These are phyloP conservation scores for Ericerus pela DNA, from an alignment of 1,140 invertebrate genomes.

Conservation along the genomic window DNA sequence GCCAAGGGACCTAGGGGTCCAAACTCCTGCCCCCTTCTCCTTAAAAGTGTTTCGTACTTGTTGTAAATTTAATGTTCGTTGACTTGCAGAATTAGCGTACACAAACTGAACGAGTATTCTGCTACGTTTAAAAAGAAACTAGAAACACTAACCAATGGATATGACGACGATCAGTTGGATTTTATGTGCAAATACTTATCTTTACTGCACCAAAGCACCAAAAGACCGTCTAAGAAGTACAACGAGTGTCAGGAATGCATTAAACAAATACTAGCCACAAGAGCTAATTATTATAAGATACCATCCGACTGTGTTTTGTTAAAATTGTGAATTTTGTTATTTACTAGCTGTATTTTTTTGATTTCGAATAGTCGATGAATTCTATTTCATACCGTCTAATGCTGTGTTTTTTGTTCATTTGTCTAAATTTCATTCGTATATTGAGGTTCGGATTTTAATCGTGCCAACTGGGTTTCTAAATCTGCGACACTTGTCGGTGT, in stretches of 20 bases:
- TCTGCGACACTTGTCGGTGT: no score
- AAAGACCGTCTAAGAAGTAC: slow-evolving; percentile 22
- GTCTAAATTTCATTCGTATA: no score
- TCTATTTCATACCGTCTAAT: no score
- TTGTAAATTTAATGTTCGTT: neutral
- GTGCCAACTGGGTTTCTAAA: no score
- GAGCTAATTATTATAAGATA: slow-evolving; percentile 23
- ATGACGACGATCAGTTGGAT: slow-evolving; percentile 15
- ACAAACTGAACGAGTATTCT: slow-evolving; percentile 18
- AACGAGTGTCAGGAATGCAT: slow-evolving; percentile 24
- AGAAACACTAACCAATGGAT: slow-evolving; percentile 14
- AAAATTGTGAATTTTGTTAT: no score
- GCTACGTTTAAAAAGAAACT: slow-evolving; percentile 16
- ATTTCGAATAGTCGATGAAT: no score
- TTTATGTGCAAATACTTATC: slow-evolving; percentile 19
- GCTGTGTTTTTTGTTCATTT: no score
- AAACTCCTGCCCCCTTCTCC: no score
- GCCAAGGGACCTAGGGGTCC: no score
- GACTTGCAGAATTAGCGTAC: neutral
- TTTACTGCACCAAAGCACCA: slow-evolving; percentile 18
- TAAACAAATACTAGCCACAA: slow-evolving; percentile 20
- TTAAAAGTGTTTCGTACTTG: neutral
- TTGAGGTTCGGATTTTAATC: no score
- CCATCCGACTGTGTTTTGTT: no score
- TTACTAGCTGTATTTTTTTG: no score